Conservation (phyloP, 2,888 invertebrate species). For the Drosophila peninsularis region DNA sequence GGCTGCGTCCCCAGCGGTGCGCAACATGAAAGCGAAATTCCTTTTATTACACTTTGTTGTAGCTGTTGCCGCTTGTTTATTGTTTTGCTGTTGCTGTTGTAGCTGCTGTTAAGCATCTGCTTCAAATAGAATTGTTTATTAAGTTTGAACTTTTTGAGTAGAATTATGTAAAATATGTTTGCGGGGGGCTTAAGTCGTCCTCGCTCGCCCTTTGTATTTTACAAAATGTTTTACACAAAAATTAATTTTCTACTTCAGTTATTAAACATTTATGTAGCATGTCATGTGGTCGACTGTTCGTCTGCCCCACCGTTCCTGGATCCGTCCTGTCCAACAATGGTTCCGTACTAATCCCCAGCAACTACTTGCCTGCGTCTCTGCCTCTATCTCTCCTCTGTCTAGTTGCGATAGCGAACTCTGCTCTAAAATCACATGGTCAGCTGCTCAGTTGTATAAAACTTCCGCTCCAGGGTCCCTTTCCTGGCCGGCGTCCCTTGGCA, state of each 20-base stretch:
- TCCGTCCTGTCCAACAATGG: constrained; percentile 11
- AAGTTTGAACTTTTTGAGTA: constrained; percentile 62
- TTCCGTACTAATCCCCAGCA: constrained; percentile 59
- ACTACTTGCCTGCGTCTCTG: constrained; percentile 22
- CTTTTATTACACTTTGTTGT: constrained; percentile 68
- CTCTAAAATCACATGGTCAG: constrained; percentile 46
- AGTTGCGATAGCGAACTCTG: constrained; percentile 41
- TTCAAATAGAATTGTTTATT: constrained; percentile 78
- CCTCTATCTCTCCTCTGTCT: background rate
- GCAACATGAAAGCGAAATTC: constrained; percentile 77
- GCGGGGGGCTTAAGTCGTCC: constrained; percentile 21
- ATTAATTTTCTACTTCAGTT: constrained; percentile 71
- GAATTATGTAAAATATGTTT: constrained; percentile 79
- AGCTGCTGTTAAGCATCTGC: constrained; percentile 57
- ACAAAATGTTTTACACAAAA: constrained; percentile 46
- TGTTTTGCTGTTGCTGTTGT: constrained; percentile 27
- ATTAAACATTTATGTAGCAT: constrained; percentile 58
- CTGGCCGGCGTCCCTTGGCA: background rate
- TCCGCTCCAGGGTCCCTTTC: constrained; percentile 36
- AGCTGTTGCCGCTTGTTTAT: constrained; percentile 17
- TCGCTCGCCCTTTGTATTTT: constrained; percentile 27
- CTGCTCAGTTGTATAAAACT: constrained; percentile 37
- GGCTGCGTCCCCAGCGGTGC: constrained; percentile 37
- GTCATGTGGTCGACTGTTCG: constrained; percentile 24
- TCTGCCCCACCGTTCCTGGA: background rate